Evolutionary conservation across 2,797 vertebrate species (phyloP).

Genomic region (Salmo trutta): DNA sequence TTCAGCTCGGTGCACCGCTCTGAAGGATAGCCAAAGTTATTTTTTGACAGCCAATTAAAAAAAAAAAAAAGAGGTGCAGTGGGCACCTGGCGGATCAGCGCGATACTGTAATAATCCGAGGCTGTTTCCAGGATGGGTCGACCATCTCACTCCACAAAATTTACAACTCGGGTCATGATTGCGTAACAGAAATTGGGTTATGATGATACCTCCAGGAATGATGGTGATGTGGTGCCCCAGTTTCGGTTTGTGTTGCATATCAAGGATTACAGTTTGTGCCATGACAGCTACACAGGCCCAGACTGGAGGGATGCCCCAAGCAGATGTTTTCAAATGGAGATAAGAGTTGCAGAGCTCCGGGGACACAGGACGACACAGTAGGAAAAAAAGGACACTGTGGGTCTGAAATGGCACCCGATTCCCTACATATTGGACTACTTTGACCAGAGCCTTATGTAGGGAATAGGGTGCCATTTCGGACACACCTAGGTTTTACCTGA

Average conservation of each 20-base stretch:
- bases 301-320: constrained; percentile 21
- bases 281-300: constrained; percentile 26
- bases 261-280: constrained; percentile 29
- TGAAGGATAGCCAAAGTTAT: constrained; percentile 51
- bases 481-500: background rate
- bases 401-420: background rate
- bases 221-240: constrained; percentile 16
- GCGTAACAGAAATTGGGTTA: background rate
- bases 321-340: background rate
- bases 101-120: background rate
- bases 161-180: background rate
- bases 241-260: constrained; percentile 16
- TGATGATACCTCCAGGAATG: background rate
- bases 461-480: background rate
- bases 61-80: constrained; percentile 38
- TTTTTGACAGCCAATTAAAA: constrained; percentile 67
- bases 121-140: constrained; percentile 1
- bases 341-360: background rate
- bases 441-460: background rate
- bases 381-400: background rate
- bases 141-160: background rate
- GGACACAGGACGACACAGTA: background rate
- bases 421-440: background rate
- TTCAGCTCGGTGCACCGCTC: constrained; percentile 6
- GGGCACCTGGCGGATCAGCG: background rate